Evolutionary conservation across 2,797 vertebrate species (phyloP), one percentile per base, ranked within the genome.

Genomic region (Danionella dracula): DNA sequence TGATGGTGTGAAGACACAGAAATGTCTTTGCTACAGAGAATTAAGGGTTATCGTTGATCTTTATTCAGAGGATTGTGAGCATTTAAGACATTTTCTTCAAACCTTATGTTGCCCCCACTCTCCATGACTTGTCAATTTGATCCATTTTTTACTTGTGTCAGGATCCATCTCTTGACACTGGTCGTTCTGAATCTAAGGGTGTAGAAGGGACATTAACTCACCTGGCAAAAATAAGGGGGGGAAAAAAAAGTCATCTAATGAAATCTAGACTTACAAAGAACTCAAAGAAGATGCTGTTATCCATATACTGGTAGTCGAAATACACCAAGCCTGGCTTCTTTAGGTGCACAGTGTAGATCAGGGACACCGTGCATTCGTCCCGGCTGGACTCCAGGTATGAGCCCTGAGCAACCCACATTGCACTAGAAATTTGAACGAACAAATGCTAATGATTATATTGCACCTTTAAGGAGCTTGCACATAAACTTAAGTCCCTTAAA

Each of bases 251-350:
- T 27, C 3, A 27, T 27, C 23, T 17, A 62, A 29, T 29, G 10
- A 13, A 11, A 27, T 48, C 29, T 17, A 53, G 17, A 88, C 96
- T 96, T 89, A 99, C 97, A 88, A 97, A 98, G 83, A 99, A 99
- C 78, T 98, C 93, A 81, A 99, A 99, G 80, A 97, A 90, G 87
- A 99, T 90, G 85, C 93, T 96, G 86, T 92, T 96, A 86, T 99
- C 97, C 74, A 93, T 90, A 62, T 99, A 98, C 74, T 99, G 96
- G 82, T 99, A 99, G 59, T 98, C 93, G 16, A 98, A 99, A 73
- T 89, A 90, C 86, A 97, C 90, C 2, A 89, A 94, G 46, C 97
- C 97, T 0, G 90, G 88, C 75, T 98, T 99, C 88, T 99, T 98
- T 73, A 99, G 89, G 73, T 95, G 95, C 48, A 98, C 95, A 0